A percentile compares a stretch with the other conserved stretches of the same genome.
Evolutionary conservation across 2,797 vertebrate genomes (phyloP).

Genomic region (Crocidura indochinensis): DNA sequence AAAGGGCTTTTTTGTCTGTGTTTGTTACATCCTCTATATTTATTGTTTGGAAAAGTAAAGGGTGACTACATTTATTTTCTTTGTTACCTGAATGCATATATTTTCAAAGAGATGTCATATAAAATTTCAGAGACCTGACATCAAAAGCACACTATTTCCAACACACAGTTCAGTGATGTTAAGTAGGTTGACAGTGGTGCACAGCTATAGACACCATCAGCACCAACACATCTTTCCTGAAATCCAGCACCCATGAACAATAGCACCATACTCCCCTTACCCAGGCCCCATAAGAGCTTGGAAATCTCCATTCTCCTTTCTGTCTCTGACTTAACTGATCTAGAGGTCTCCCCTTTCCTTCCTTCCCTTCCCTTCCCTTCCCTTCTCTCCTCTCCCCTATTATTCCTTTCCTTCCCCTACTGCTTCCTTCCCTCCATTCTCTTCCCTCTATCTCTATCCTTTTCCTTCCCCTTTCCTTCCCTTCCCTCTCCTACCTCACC

Average conservation of each 20-base stretch:
- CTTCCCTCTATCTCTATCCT: too few species aligned
- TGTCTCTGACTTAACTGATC: not conserved
- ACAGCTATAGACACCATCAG: not conserved
- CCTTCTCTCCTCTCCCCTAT: too few species aligned
- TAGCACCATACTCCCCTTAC: too few species aligned
- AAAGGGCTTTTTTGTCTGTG: conserved; percentile 31
- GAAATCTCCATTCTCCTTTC: not conserved
- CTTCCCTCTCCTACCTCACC: too few species aligned
- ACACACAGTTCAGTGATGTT: not conserved
- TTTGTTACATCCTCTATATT: conserved; percentile 15
- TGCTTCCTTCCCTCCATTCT: too few species aligned
- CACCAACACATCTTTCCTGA: not conserved
- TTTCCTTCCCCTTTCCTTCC: too few species aligned
- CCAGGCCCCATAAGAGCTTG: too few species aligned
- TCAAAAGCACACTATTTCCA: not conserved
- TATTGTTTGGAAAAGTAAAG: conserved; percentile 16
- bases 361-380: too few species aligned
- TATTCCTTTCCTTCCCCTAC: too few species aligned
- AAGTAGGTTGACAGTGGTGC: not conserved
- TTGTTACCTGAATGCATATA: conserved; percentile 1
- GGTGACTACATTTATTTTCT: not conserved
- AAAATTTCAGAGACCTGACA: not conserved
- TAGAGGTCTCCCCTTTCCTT: not conserved
- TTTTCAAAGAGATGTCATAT: conserved; percentile 5
- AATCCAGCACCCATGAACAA: not conserved